Evolutionary conservation across 2,797 vertebrate genomes (phyloP), one percentile per base, ranked within the genome.

Genomic region (Vultur gryphus): DNA sequence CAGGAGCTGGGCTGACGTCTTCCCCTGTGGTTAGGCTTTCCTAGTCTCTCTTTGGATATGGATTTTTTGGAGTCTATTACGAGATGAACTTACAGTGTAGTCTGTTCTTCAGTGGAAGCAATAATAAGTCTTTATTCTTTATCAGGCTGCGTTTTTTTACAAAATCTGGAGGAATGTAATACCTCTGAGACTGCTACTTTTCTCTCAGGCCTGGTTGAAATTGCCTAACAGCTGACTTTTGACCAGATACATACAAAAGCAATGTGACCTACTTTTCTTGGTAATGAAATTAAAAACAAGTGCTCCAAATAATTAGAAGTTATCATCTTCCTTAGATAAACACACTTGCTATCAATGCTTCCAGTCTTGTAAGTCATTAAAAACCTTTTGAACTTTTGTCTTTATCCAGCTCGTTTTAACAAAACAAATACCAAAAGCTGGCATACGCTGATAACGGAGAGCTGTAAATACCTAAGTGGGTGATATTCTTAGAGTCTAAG

Each of bases 301-400:
- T 18, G 28, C 78, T 89, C 67, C 35, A 52, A 89, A 70, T 64
- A 93, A 89, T 79, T 54, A 78, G 29, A 85, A 85, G 61, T 78
- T 92, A 75, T 85, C 84, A 71, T 77, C 81, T 75, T 81, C 73
- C 28, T 10, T 33, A 52, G 61, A 33, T 43, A 96, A 91, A 87
- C 21, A 85, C 16, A 14, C 37, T 81, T 80, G 57, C 65, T 92
- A 89, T 75, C 87, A 84, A 21, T 21, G 29, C 61, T 75, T 85
- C 64, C 67, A 87, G 65, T 89, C 90, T 77, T 80, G 41, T 80
- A 94, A 75, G 71, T 80, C 67, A 83, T 83, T 87, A 89, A 93
- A 95, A 87, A n/a, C 35, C 76, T 91, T 96, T 87, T 93, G 90
- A 96, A 93, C 88, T 73, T 79, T 65, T 86, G 33, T 80, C 93